Evolutionary conservation across 2,888 invertebrate genomes (phyloP).

Genomic region (Drosophila subquinaria): DNA sequence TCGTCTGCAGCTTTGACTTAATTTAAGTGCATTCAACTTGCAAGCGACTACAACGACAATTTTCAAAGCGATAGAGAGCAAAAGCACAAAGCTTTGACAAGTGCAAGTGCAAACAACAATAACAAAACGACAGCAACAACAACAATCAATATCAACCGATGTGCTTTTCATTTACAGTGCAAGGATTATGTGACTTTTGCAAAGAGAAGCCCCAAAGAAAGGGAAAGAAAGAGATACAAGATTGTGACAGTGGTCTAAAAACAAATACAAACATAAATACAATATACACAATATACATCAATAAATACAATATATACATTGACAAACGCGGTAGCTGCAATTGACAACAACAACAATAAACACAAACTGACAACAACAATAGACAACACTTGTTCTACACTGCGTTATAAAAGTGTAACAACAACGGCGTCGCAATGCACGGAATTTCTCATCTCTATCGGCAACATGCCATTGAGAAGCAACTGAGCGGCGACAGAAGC

Average conservation of each 20-base stretch:
- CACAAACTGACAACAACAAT: conserved; percentile 12
- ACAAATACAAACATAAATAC: conserved; percentile 1
- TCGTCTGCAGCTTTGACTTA: conserved; percentile 85
- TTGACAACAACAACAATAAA: conserved; percentile 24
- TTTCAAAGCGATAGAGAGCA: conserved; percentile 46
- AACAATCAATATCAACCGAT: conserved; percentile 35
- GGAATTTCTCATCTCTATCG: conserved; percentile 86
- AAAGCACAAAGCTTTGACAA: conserved; percentile 62
- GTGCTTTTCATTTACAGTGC: conserved; percentile 67
- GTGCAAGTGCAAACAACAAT: conserved; percentile 57
- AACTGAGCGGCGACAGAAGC: conserved; percentile 82
- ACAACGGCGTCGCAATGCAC: conserved; percentile 79
- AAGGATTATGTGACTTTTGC: conserved; percentile 78
- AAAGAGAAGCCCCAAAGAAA: conserved; percentile 21
- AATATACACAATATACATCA: conserved; percentile 14
- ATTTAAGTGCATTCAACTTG: conserved; percentile 85
- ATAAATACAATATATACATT: conserved; percentile 28
- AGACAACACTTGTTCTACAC: conserved; percentile 51
- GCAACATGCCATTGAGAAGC: conserved; percentile 86
- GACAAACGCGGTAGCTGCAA: conserved; percentile 48
- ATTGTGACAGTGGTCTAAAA: conserved; percentile 33
- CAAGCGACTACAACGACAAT: conserved; percentile 45
- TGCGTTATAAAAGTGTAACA: conserved; percentile 60
- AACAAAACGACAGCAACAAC: conserved; percentile 29
- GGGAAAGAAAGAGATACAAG: conserved; percentile 39